Evolutionary conservation across 2,113 vertebrate genomes (phyloP), one percentile per base, ranked within the genome.

Genomic region (Archocentrus centrarchus): DNA sequence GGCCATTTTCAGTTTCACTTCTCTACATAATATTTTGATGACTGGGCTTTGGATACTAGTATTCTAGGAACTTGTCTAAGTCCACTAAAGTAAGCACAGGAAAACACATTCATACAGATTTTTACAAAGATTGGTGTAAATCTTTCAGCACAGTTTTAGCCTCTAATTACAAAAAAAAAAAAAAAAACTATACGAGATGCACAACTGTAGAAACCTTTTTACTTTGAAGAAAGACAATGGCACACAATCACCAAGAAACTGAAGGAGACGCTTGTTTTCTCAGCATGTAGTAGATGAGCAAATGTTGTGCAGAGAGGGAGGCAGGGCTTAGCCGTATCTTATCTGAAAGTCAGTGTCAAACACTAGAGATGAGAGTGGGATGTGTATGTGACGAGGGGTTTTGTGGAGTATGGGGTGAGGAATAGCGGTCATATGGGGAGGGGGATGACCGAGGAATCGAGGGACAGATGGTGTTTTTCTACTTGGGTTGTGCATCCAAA

Each of bases 401-500:
- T 78, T 82, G 47, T 84, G 50, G 47, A 58, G 44, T 75, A 60
- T 63, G 27, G 83, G 80, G 59, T 73, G 80, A 80, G 78, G 82
- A 62, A 64, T 57, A 2, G 61, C 20, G 60, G 68, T 90, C 68
- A 62, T 87, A 58, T 60, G 44, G 64, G 77, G 76, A 80, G 77
- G 77, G 86, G 87, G 73, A 55, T 89, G 75, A 77, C 64, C 22
- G 58, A 57, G 61, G 77, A 86, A 87, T 81, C 7, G 58, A 84
- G 82, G 53, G 82, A 92, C 94, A 94, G 92, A 93, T 94, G 92
- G 92, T 94, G 92, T 95, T 93, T 94, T 92, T 93, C 83, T 70
- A 66, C 86, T 85, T 79, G 90, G 83, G 79, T 75, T 85, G 77
- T 50, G 11, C n/a, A 76, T 78, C 63, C 22, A 44, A 59, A 60